Conservation (phyloP, 2,797 vertebrate genomes). For the Oreortyx pictus region DNA sequence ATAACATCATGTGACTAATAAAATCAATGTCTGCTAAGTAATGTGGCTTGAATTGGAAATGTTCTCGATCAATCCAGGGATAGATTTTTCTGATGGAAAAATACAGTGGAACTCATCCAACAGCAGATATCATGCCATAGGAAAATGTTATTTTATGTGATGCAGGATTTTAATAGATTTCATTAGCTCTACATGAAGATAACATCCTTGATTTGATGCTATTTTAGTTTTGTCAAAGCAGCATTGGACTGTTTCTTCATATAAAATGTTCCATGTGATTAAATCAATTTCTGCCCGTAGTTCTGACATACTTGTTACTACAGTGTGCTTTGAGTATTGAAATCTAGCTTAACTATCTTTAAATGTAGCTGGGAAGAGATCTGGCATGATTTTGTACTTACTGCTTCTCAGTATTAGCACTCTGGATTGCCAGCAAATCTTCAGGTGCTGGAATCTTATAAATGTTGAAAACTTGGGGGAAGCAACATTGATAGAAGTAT, state of each 20-base stretch:
- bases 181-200: background rate
- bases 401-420: background rate
- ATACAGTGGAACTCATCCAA: slow-evolving; percentile 12
- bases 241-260: background rate
- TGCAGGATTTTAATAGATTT: background rate
- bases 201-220: slow-evolving; percentile 2
- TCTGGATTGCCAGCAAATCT: background rate
- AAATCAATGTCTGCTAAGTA: slow-evolving; percentile 61
- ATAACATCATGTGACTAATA: slow-evolving; percentile 39
- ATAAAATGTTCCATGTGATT: background rate
- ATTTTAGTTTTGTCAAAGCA: background rate
- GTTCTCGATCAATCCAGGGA: background rate
- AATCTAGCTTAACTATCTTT: background rate
- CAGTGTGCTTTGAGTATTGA: background rate
- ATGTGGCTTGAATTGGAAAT: slow-evolving; percentile 43
- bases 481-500: background rate
- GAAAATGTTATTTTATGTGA: slow-evolving; percentile 14
- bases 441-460: rapidly evolving
- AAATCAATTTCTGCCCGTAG: slow-evolving; percentile 2
- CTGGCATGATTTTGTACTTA: background rate
- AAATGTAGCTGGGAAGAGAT: background rate
- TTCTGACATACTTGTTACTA: background rate
- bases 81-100: background rate
- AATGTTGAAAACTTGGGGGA: background rate
- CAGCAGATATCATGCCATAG: background rate